Conservation (phyloP, 2,888 invertebrate genomes). For the Drosophila lacicola region DNA sequence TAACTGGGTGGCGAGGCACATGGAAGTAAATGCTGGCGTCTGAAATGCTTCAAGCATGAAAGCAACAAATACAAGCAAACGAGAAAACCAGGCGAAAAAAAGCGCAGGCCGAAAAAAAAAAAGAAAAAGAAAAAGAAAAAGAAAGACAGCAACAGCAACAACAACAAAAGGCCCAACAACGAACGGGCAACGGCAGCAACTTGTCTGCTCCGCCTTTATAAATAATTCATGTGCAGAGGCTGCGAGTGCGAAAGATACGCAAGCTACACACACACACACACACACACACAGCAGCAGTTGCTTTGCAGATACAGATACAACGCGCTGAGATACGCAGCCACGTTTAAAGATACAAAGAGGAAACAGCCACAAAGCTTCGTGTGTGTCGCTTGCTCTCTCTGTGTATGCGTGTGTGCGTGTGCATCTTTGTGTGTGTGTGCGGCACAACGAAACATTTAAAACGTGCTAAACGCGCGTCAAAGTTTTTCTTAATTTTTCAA, state of each 20-base stretch:
- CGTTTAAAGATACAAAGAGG: conserved; percentile 72
- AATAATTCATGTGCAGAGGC: conserved; percentile 84
- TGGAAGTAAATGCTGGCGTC: conserved; percentile 76
- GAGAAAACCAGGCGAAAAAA: conserved; percentile 48
- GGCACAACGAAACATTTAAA: conserved; percentile 74
- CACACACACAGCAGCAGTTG: conserved; percentile 30
- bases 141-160: conserved; percentile 48
- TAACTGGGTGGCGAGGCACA: conserved; percentile 36
- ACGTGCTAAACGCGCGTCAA: conserved; percentile 81
- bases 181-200: conserved; percentile 74
- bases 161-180: conserved; percentile 54
- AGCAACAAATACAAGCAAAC: conserved; percentile 63
- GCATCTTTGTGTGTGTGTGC: conserved; percentile 31
- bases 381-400: conserved; percentile 30
- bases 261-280: conserved; percentile 60
- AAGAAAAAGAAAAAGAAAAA: conserved; percentile 41
- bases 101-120: conserved; percentile 37
- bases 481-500: conserved; percentile 80
- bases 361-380: conserved; percentile 63
- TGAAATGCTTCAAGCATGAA: conserved; percentile 69
- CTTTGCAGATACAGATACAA: conserved; percentile 34
- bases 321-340: conserved; percentile 62
- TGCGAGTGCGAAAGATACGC: conserved; percentile 77
- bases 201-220: conserved; percentile 86
- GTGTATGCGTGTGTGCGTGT: conserved; percentile 20